Base-by-base conservation (phyloP, 2,113 vertebrate genomes). In the Alethe diademata region DNA sequence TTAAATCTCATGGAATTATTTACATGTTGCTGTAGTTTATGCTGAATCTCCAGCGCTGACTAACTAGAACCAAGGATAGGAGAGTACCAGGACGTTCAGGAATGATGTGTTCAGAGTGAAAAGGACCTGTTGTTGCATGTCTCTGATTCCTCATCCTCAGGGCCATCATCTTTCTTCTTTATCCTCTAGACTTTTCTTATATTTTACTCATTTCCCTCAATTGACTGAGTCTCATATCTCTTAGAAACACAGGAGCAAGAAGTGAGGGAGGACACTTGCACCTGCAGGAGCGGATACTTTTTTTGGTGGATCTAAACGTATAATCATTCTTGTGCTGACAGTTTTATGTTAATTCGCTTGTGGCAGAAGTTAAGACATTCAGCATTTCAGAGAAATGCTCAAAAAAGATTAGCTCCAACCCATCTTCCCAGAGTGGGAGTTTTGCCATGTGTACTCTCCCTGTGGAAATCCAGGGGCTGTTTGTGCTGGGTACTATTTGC, bases 111-210 rank as follows among this genome's bases (percentile, higher is more conserved):
- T 87, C 33, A 10, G 35, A 45, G 57, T 28, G 45, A 31, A 42
- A 54, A 85, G 24, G 12, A 61, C 9, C 45, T 69, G 14, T 45
- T 47, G 48, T 74, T 79, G 5, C 12, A 5, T 26, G 19, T 47
- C 66, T 88, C 12, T 38, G 12, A 50, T 65, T 69, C 22, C 28
- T 65, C 11, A 48, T 84, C 12, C 17, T 92, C 26, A 25, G 8
- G 17, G 17, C 76, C 26, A 9, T 38, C 0, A 0, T 35, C 71
- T 74, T 71, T 62, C 31, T 86, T 8, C 29, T 64, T 8, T 1
- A n/a, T 88, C 25, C 40, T 85, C 14, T 85, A 53, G 23, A 82
- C 18, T 73, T 85, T 61, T 66, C 48, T 67, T 53, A 6, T 17
- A 8, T 75, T 12, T 64, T 91, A 25, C 5, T 71, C 0, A 14